These are phyloP conservation scores for Chrysopilus asiliformis DNA, from an alignment of 2,888 invertebrate species.

Conservation along the genomic window DNA sequence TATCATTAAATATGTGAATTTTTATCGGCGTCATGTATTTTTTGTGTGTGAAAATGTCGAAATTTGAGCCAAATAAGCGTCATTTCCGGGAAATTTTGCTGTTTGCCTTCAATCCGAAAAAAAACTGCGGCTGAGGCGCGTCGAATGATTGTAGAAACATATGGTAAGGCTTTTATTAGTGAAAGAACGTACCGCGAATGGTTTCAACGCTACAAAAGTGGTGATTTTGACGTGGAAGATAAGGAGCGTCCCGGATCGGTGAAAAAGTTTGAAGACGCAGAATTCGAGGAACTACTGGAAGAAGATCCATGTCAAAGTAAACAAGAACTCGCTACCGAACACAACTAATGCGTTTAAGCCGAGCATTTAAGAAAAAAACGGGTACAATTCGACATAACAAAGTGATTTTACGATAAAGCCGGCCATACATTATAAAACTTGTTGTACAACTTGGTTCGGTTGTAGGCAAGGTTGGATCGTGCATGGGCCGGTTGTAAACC, in stretches of 20 bases:
- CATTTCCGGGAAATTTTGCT: slow-evolving; percentile 2
- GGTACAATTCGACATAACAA: too few species aligned
- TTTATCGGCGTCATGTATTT: too few species aligned
- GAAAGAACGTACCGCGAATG: neutral
- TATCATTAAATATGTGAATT: too few species aligned
- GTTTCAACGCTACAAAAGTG: neutral
- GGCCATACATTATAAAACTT: too few species aligned
- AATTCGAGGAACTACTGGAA: neutral
- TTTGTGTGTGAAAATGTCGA: slow-evolving; percentile 1
- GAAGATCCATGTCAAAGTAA: too few species aligned
- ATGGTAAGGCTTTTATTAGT: neutral
- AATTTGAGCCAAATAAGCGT: neutral
- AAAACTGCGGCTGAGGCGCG: slow-evolving; percentile 1
- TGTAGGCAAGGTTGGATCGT: too few species aligned
- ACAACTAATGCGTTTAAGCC: too few species aligned
- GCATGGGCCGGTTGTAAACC: too few species aligned
- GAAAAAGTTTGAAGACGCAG: neutral
- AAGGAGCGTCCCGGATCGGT: neutral
- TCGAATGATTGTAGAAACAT: slow-evolving; percentile 1
- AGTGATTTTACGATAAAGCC: too few species aligned
- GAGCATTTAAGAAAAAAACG: too few species aligned
- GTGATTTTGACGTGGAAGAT: neutral
- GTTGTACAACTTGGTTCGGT: too few species aligned
- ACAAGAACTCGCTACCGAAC: too few species aligned
- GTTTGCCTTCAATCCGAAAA: slow-evolving; percentile 1